Conservation (phyloP, 2,113 vertebrate species). For the Meriones unguiculatus region DNA sequence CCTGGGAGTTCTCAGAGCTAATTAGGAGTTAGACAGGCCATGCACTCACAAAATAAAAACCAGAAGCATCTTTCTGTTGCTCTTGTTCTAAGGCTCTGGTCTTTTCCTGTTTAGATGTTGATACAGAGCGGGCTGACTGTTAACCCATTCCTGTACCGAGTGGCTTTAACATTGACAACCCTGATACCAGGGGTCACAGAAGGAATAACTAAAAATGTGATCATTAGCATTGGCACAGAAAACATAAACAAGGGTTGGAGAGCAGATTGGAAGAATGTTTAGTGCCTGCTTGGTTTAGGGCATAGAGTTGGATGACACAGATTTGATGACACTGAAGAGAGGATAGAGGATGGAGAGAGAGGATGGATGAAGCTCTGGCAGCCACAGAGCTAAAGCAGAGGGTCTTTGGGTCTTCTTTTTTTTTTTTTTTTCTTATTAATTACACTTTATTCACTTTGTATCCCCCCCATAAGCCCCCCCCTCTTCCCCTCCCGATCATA, state of each 20-base stretch:
- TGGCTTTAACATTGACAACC: not conserved
- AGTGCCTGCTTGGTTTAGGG: not conserved
- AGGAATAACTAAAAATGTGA: not conserved
- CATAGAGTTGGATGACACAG: not conserved
- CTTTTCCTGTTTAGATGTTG: not conserved
- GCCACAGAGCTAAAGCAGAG: not conserved
- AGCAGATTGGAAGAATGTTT: not conserved
- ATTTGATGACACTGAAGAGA: not conserved
- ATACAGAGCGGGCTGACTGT: not conserved
- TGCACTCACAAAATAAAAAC: not conserved
- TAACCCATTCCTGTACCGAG: not conserved
- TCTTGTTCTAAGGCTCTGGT: not conserved
- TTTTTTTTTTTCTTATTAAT: no score
- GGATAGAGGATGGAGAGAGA: not conserved
- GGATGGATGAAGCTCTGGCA: not conserved
- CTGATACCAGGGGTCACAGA: not conserved
- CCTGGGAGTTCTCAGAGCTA: not conserved
- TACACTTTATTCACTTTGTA: no score
- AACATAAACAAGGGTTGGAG: not conserved
- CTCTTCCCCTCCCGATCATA: no score
- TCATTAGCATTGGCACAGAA: not conserved
- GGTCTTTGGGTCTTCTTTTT: slow-evolving; percentile 16
- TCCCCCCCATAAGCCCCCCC: no score
- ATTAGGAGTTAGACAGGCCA: not conserved
- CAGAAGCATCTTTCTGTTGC: not conserved